Base-by-base conservation (phyloP, 2,888 invertebrate species). In the Lamproptera curius region DNA sequence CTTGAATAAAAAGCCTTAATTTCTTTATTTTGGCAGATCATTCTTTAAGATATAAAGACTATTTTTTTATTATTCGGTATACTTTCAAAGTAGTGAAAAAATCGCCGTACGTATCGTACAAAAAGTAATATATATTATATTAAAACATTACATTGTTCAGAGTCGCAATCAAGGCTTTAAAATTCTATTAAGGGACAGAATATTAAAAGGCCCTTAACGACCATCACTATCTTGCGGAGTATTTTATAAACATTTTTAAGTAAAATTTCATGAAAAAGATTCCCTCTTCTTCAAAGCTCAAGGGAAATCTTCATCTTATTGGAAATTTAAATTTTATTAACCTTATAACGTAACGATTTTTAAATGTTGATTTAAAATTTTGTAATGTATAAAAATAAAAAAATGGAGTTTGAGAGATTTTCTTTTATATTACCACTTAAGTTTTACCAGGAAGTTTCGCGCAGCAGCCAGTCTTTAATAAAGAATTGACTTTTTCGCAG, bases 401-500 rank as follows among this genome's bases (percentile, higher is more conserved):
- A 6, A 23, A 4, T 6, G 8, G 23, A 6, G 8, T 8, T 23
- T 23, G 23, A 23, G 4, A 23, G 4, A 23, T 6, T 23, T 8
- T 6, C 23, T 23, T 4, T 28, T 28, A 28, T 28, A 28, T 28
- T 28, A 28, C 9, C n/a, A 5, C 9, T 28, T 10, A 23, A 9
- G 10, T 8, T 28, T 5, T 10, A 28, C 28, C n/a, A 28, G 2
- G 9, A 28, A 23, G 8, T 8, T 28, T 28, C 9, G 9, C 9
- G 9, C 9, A 28, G 2, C n/a, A 5, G 9, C n/a, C 2, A 10
- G 9, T 28, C 9, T 10, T 16, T 43, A 50, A 49, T n/a, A 44
- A 42, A 53, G 55, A 48, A 20, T 52, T 40, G 17, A 42, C 46
- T 16, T 83, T 81, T 55, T 34, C 23, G 1, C 78, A 87, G 87